Evolutionary conservation across 2,888 invertebrate species (phyloP).

Genomic region (Hemaris fuciformis): DNA sequence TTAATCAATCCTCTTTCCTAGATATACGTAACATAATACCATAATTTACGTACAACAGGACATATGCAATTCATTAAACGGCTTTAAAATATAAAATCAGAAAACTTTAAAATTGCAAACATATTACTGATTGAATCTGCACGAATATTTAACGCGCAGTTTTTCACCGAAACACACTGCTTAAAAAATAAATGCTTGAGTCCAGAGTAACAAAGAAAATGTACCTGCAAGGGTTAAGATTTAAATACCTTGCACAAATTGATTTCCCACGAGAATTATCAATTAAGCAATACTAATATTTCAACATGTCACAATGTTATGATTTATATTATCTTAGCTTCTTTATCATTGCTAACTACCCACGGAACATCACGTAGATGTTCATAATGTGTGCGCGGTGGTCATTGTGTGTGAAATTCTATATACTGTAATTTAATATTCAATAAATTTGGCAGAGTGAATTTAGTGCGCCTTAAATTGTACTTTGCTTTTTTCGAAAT

Average conservation of each 20-base stretch:
- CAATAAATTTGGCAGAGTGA: neutral
- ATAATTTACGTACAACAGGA: too few relatives aligned
- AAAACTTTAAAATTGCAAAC: too few relatives aligned
- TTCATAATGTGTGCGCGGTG: neutral
- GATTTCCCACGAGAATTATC: neutral
- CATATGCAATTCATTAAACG: too few relatives aligned
- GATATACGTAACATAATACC: too few relatives aligned
- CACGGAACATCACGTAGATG: neutral
- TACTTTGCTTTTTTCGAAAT: neutral
- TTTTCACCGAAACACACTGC: too few relatives aligned
- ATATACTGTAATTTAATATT: neutral
- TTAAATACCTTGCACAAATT: neutral
- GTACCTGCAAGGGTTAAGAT: neutral
- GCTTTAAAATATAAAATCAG: too few relatives aligned
- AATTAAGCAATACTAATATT: neutral
- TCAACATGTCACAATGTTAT: neutral
- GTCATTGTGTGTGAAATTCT: neutral
- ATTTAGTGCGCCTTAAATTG: neutral
- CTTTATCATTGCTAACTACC: neutral
- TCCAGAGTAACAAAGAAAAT: too few relatives aligned
- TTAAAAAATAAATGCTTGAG: too few relatives aligned
- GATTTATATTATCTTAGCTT: neutral
- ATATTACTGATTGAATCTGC: too few relatives aligned
- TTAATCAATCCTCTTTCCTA: too few relatives aligned
- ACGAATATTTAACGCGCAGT: too few relatives aligned